phyloP scores from a whole-genome alignment of 2,797 vertebrate genomes.

The Enteromius argenteus region DNA sequence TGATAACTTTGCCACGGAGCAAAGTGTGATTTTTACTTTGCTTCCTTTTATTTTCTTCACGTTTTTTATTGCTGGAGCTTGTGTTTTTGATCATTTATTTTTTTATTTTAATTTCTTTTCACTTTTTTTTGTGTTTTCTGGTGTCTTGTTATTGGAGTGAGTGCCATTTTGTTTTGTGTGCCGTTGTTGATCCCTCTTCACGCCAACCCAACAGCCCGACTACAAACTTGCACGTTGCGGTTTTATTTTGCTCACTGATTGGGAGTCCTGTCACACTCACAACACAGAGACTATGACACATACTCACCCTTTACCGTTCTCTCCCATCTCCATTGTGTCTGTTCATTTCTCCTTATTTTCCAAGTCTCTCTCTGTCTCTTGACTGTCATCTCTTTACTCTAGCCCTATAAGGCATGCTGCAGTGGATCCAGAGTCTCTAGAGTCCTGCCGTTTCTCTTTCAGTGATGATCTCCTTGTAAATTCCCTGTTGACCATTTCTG shows the following conservation, averaged over 20 bases:
- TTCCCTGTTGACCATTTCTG: conserved; percentile 9
- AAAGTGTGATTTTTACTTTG: conserved; percentile 68
- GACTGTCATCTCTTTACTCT: conserved; percentile 47
- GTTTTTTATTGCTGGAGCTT: conserved; percentile 80
- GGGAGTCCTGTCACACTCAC: conserved; percentile 43
- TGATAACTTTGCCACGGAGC: conserved; percentile 75
- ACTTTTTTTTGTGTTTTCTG: conserved; percentile 70
- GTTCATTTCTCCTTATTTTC: conserved; percentile 62
- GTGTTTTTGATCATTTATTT: conserved; percentile 68
- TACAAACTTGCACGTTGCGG: conserved; percentile 69
- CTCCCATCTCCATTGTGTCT: conserved; percentile 60
- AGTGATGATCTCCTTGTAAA: conserved; percentile 38
- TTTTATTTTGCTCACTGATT: conserved; percentile 62
- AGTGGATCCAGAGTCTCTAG: conserved; percentile 49
- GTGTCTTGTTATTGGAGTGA: conserved; percentile 79
- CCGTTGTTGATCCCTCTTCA: conserved; percentile 67
- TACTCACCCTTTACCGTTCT: conserved; percentile 64
- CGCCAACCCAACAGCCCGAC: conserved; percentile 61
- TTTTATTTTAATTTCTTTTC: neutral
- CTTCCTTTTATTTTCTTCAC: conserved; percentile 62
- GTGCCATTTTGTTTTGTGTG: conserved; percentile 76
- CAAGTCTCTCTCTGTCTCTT: conserved; percentile 57
- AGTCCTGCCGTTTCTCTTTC: conserved; percentile 59
- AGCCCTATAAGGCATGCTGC: conserved; percentile 58
- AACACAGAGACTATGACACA: conserved; percentile 25